Base-by-base conservation (phyloP, 2,797 vertebrate genomes). In the Synaphobranchus kaupii region DNA sequence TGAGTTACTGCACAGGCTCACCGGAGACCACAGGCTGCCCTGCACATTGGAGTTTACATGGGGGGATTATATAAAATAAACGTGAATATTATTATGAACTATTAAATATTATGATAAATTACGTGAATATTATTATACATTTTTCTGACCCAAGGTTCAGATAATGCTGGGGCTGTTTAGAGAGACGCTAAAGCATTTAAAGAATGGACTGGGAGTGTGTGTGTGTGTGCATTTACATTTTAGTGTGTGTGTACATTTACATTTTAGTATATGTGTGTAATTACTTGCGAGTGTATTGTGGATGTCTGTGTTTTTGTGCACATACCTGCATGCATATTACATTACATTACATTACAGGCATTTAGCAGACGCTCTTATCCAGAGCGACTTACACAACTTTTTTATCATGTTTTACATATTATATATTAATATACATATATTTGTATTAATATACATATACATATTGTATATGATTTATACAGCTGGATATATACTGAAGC, bases 11-110 rank as follows among this genome's bases (percentile, higher is more conserved):
- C 28, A 0, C 31, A 2, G 13, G 0, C 28, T 73, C 71, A 10
- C 28, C 15, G 34, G 71, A 39, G 71, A 73, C 28, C 31, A 3
- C 71, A 5, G 71, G 34, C 28, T 73, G 10, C 20, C 1, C 71
- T 73, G 39, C 13, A 39, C 34, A 73, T 5, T 17, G 39, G 31
- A 15, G 20, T 39, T 73, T 3, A 15, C 34, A 17, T 15, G 4
- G 9, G 1, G 9, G 54, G 17, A 10, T 9, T 3, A 9, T 10
- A 56, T 93, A 94, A 94, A 95, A 10, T 88, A 63, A 68, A 91
- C 90, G 87, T 82, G 63, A 50, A 44, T 52, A 47, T 28, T 28
- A 25, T 28, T 66, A 66, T n/a, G 2, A 6, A 66, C 39, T 28
- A 22, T 10, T 25, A n/a, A 66, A 39, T 39, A 39, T 39, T 66